Conservation (phyloP, 2,888 invertebrate species). For the Drosophila mercatorum region DNA sequence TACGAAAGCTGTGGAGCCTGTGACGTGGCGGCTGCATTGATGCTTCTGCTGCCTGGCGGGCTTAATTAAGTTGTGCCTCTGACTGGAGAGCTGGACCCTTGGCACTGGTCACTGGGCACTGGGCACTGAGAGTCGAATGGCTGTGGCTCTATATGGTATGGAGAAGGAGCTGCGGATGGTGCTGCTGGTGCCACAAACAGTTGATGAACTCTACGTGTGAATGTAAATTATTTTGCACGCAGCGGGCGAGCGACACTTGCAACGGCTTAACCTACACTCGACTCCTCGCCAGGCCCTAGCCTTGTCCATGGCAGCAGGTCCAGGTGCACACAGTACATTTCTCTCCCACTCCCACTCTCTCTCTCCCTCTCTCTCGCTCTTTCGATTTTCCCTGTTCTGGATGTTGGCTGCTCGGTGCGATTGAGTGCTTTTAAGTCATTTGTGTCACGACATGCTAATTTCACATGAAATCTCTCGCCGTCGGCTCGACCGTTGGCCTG, state of each 20-base stretch:
- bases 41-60: conserved; percentile 38
- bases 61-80: conserved; percentile 77
- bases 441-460: conserved; percentile 82
- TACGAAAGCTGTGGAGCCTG: conserved; percentile 12
- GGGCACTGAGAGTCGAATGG: conserved; percentile 1
- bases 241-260: conserved; percentile 81
- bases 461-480: conserved; percentile 82
- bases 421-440: conserved; percentile 82
- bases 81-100: conserved; percentile 22
- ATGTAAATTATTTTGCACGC: conserved; percentile 80
- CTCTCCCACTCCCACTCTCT: conserved; percentile 7
- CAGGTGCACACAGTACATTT: conserved; percentile 24
- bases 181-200: conserved; percentile 71
- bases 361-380: conserved; percentile 13
- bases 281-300: conserved; percentile 27
- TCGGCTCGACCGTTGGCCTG: conserved; percentile 67
- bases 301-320: conserved; percentile 20
- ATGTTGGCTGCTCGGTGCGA: conserved; percentile 66
- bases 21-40: conserved; percentile 62
- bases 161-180: background rate
- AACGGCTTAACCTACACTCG: conserved; percentile 57
- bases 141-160: background rate
- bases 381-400: conserved; percentile 5
- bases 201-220: conserved; percentile 80
- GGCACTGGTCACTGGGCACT: conserved; percentile 3